Base-by-base conservation (phyloP, 2,888 invertebrate genomes). In the Drosophila ezoana region DNA sequence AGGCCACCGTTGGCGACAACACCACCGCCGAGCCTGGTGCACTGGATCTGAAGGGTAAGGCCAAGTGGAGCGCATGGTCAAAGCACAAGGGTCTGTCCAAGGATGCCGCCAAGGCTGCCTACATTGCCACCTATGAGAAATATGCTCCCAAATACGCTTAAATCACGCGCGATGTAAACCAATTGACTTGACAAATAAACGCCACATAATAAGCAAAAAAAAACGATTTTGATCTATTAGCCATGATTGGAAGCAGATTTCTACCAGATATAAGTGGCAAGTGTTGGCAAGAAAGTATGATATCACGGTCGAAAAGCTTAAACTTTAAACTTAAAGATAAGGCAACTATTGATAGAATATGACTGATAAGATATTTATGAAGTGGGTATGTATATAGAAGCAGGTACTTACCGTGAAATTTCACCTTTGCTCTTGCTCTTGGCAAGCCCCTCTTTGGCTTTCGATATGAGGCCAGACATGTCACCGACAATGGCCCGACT, bases 51-150 rank as follows among this genome's bases (percentile, higher is more conserved):
- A 96, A 96, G 92, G 98, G 96, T 75, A 98, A 97, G 91, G 98
- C 98, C 23, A 99, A 99, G 93, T 98, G 97, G 97, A 96, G 97
- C 91, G 95, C 97, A 3, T 99, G 99, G 99, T 95, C 94, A 75
- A 93, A 93, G 61, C 95, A 95, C 91, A 98, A 98, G 93, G 98
- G 98, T 40, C 93, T 95, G 89, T 93, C 94, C 37, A 93, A 95
- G 89, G 96, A 96, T 49, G 95, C 94, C 32, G 98, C 98, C 57
- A 96, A 97, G 93, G 94, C 95, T 89, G 95, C 95, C 54, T 98
- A 98, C 93, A 93, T 98, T 76, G 94, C 94, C 11, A 94, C 95
- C 90, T 97, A 95, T 10, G 91, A 93, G 59, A 92, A 94, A 76
- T 92, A 93, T 32, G 93, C 93, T 5, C 91, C 93, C 53, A 94